These are phyloP conservation scores for Caenorhabditis becei DNA, from an alignment of 2,888 invertebrate genomes.

Conservation along the genomic window DNA sequence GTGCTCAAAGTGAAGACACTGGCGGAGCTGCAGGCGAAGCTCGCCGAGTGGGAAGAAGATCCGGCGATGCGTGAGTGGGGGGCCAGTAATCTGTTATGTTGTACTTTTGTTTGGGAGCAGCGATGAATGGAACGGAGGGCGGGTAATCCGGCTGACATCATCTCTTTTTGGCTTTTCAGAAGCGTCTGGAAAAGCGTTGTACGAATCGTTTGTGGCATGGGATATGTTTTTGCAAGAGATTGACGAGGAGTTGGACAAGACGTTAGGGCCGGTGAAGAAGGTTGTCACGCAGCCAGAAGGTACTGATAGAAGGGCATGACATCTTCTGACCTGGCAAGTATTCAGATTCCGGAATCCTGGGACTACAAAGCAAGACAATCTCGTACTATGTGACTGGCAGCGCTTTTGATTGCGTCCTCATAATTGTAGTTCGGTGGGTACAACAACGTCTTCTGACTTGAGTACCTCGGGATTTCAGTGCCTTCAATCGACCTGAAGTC, in stretches of 20 bases:
- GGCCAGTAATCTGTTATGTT: neutral
- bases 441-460: conserved; percentile 1
- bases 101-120: neutral
- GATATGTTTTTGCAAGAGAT: conserved; percentile 58
- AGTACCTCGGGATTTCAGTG: conserved; percentile 37
- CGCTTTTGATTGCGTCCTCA: conserved; percentile 65
- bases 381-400: conserved; percentile 66
- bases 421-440: conserved; percentile 66
- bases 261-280: conserved; percentile 54
- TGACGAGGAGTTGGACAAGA: conserved; percentile 58
- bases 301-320: neutral
- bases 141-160: neutral
- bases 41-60: conserved; percentile 61
- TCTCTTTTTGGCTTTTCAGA: conserved; percentile 40
- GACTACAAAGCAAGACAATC: conserved; percentile 68
- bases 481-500: conserved; percentile 67
- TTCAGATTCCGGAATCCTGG: conserved; percentile 57
- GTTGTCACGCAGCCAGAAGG: conserved; percentile 29
- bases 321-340: too few species aligned
- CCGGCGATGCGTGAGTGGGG: conserved; percentile 53
- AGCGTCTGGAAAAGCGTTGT: conserved; percentile 45
- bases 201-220: conserved; percentile 52
- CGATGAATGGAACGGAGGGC: neutral
- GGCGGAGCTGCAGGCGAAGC: conserved; percentile 47
- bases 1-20: conserved; percentile 60